Evolutionary conservation across 2,113 vertebrate genomes (phyloP), one percentile per base, ranked within the genome.

Genomic region (Triplophysa dalaica): DNA sequence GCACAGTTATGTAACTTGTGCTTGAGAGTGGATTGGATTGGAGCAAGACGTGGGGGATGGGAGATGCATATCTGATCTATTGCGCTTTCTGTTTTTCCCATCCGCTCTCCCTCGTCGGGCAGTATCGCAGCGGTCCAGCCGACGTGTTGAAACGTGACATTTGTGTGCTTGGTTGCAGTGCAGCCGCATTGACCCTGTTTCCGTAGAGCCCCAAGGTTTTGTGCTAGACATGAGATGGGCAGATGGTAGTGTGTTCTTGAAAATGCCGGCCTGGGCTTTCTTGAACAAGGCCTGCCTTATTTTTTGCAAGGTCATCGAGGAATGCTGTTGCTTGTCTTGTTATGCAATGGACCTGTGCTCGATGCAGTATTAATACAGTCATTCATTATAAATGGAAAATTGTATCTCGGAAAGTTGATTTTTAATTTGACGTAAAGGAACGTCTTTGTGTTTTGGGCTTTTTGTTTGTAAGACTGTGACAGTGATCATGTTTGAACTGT

Each of bases 1-100:
- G 87, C 83, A 86, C 87, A 74, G 87, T 93, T 93, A 93, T 90
- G 90, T 91, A 93, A 93, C 82, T 70, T 33, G 70, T 62, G 82
- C 82, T 83, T 58, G 81, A 85, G 87, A 78, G 81, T 82, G 85
- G 85, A 83, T 86, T 83, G 82, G 78, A 79, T 86, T 83, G 82
- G 78, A 79, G 83, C 75, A 83, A 81, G 82, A 79, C 52, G 63
- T 79, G 76, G 84, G 82, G 84, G 79, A 83, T 76, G 84, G 79
- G 76, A 79, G 16, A 29, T 62, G 54, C 73, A 72, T 48, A 68
- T 68, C 77, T 41, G 48, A 33, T 45, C 74, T 66, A 70, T 63
- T 62, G n/a, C 38, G 54, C 62, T 69, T 48, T 77, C n/a, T 80
- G 52, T 74, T 72, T 58, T 43, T 22, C 13, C 11, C 13, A 8